Conservation (phyloP, 2,888 invertebrate species). For the Leptopterna dolabrata region DNA sequence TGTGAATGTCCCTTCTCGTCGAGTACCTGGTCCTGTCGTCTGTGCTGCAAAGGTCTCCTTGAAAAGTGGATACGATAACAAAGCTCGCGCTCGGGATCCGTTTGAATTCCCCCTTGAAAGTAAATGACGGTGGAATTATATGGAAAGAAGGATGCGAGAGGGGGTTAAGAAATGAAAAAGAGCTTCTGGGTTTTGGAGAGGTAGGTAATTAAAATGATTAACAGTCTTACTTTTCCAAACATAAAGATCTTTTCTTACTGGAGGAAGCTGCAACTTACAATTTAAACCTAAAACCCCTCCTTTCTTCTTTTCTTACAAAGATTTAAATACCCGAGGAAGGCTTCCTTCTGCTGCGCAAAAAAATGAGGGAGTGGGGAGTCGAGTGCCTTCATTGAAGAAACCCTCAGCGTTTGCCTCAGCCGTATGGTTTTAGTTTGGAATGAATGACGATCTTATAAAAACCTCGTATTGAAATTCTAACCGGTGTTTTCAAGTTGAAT, state of each 20-base stretch:
- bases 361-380: not conserved
- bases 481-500: not conserved
- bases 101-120: not conserved
- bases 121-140: not conserved
- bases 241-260: conserved; percentile 6
- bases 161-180: not conserved
- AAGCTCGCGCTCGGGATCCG: not conserved
- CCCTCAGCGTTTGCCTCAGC: not conserved
- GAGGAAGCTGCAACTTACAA: not conserved
- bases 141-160: not conserved
- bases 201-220: conserved; percentile 35
- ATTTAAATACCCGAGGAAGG: not conserved
- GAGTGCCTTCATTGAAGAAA: not conserved
- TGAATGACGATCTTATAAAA: not conserved
- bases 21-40: not conserved
- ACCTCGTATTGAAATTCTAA: not conserved
- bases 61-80: not conserved
- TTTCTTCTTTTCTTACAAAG: not conserved
- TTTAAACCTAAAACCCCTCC: not conserved
- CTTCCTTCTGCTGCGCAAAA: not conserved
- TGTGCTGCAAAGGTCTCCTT: not conserved
- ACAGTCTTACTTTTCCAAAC: conserved; percentile 31
- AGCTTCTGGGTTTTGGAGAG: not conserved
- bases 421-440: not conserved
- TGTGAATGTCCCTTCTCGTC: no score